A percentile compares a stretch with the other conserved stretches of the same genome.
phyloP scores from a whole-genome alignment of 2,113 vertebrate genomes.

The Lasiurus cinereus region DNA sequence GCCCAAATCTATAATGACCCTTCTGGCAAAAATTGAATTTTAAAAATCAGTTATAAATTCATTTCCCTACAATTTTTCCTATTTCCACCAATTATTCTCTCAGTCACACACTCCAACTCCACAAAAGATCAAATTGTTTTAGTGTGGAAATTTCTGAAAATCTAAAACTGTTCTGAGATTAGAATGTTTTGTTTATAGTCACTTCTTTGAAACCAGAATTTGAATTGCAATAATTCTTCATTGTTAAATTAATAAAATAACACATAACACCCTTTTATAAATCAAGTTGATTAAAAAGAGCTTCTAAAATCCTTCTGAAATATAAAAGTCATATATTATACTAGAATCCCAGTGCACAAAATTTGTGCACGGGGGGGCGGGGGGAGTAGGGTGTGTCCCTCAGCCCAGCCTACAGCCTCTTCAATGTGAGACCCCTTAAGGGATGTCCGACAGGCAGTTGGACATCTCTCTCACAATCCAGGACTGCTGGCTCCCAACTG shows the following conservation, averaged over 20 bases:
- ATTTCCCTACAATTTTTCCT: not conserved
- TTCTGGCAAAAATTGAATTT: constrained; percentile 19
- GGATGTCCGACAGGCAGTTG: no score
- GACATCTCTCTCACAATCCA: no score
- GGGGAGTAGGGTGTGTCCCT: no score
- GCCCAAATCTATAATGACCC: not conserved
- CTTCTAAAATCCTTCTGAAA: constrained; percentile 32
- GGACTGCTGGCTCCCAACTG: no score
- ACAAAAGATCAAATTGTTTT: not conserved
- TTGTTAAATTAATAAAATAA: constrained; percentile 22
- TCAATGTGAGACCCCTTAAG: no score
- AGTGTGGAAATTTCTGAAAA: not conserved
- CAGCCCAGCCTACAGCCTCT: no score
- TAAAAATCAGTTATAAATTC: constrained; percentile 31
- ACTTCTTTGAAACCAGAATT: not conserved
- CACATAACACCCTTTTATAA: not conserved
- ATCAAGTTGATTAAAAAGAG: not conserved
- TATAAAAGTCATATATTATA: not conserved
- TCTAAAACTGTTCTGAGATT: constrained; percentile 46
- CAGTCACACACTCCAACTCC: not conserved
- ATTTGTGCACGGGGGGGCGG: no score
- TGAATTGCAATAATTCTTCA: constrained; percentile 14
- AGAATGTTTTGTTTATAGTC: not conserved
- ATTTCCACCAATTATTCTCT: constrained; percentile 12
- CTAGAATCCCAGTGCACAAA: no score